Base-by-base conservation (phyloP, 2,797 vertebrate genomes). In the Propithecus perrieri region DNA sequence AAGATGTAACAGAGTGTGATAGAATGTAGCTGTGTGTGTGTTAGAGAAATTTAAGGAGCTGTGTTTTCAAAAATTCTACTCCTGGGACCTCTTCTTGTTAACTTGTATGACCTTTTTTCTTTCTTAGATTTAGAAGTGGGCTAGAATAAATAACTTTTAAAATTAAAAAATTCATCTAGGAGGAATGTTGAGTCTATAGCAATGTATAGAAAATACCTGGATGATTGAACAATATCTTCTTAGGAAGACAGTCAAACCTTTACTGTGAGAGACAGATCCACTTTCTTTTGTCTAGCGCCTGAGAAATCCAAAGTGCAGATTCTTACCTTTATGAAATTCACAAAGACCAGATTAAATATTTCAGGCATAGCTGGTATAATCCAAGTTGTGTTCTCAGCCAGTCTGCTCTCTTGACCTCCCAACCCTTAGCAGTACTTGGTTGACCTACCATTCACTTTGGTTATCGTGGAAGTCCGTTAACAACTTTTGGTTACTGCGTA, bases 241-340 rank as follows among this genome's bases (percentile, higher is more conserved):
- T 79, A 80, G 72, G 41, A 85, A 85, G 53, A 69, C 53, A 50
- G 14, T 41, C 33, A 53, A 57, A 63, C n/a, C 41, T 63, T 78
- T 80, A 50, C 55, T 59, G 15, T 67, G 75, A 71, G 15, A 48
- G 55, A 30, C 18, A 50, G 26, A 59, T 28, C 22, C 7, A 53
- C n/a, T 94, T 53, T 61, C 28, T 81, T 95, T 94, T 80, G n/a
- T 96, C 63, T 74, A 91, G 22, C 38, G 30, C n/a, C 22, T 85
- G 41, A 67, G 63, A 94, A 92, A 83, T 92, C 30, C 17, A 89
- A 83, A 92, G 67, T 5, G 28, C 38, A 78, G 22, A 63, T 76
- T 63, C n/a, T 76, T 72, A 55, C 8, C 22, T 80, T 89, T 83
- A 65, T 33, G 74, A 78, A 89, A 89, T 86, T 92, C 57, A 69